Conservation (phyloP, 1,140 invertebrate species). For the Tigriopus japonicus region DNA sequence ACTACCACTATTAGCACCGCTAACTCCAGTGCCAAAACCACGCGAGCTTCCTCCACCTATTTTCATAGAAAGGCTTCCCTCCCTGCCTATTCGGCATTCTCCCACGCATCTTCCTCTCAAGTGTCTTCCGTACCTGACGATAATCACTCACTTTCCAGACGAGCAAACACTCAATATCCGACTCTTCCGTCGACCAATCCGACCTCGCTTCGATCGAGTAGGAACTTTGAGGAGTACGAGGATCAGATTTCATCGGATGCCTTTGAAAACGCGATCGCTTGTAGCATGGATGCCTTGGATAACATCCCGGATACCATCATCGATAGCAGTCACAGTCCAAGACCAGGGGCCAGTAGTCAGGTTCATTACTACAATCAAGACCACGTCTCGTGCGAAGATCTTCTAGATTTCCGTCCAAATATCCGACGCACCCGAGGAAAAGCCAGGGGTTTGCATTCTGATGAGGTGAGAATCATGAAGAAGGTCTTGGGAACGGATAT, state of each 20-base stretch:
- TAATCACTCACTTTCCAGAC: conserved; percentile 36
- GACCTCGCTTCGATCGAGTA: conserved; percentile 3
- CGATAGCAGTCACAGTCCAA: conserved; percentile 19
- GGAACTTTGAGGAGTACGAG: neutral
- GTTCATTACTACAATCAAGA: conserved; percentile 29
- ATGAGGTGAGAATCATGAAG: conserved; percentile 52
- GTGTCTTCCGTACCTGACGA: neutral
- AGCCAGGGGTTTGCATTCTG: conserved; percentile 35
- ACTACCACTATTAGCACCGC: too few relatives aligned
- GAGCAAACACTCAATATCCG: conserved; percentile 34
- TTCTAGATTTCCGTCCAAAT: conserved; percentile 54
- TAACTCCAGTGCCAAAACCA: too few relatives aligned
- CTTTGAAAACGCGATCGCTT: conserved; percentile 41
- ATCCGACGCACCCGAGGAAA: conserved; percentile 36
- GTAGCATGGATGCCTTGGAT: conserved; percentile 41
- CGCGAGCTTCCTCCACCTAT: too few relatives aligned
- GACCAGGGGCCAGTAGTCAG: conserved; percentile 21
- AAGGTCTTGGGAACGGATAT: conserved; percentile 69
- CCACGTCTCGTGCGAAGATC: conserved; percentile 77
- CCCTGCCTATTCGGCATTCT: neutral
- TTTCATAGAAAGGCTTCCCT: too few relatives aligned
- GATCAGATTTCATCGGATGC: conserved; percentile 31
- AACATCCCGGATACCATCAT: conserved; percentile 23
- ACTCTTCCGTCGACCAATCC: conserved; percentile 16
- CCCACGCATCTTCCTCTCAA: neutral